Base-by-base conservation (phyloP, 2,797 vertebrate genomes). In the Notoglanidium macrostoma region DNA sequence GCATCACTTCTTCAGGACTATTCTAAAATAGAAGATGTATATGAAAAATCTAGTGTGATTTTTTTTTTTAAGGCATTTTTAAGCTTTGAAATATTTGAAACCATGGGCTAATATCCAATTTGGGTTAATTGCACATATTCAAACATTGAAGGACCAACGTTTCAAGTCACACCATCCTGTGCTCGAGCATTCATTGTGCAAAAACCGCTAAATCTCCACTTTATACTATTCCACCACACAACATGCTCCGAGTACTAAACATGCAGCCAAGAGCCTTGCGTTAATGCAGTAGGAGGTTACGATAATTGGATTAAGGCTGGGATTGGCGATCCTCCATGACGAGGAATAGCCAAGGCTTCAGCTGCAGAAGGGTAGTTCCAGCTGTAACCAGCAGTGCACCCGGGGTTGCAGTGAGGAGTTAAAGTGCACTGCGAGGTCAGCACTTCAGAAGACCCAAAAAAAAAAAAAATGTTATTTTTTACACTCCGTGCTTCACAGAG, bases 361-460 rank as follows among this genome's bases (percentile, higher is more conserved):
- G 21, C 23, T 32, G 14, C 55, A 61, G 55, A n/a, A 76, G 11
- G 72, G 40, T n/a, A 59, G 77, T 14, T 81, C 77, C 67, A 72
- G 68, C 35, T 51, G 67, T 61, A 40, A 72, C 63, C 57, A 65
- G 26, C 17, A 80, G 19, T 86, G 76, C 84, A 90, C 80, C 85
- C 49, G n/a, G 19, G 40, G 49, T 80, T 79, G 32, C 44, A 84
- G 85, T 57, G 46, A 72, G 51, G 83, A 87, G 77, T 88, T 86
- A 87, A 89, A 55, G 72, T 59, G 59, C 70, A 65, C 51, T 87
- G 88, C 63, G 0, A 46, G 86, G 76, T 92, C 89, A 90, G 92
- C 90, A 89, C 40, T 87, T 91, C 44, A 40, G 83, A 89, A 54
- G 86, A 72, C 85, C 73, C 67, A 90, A 90, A 89, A 74, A 67